Evolutionary conservation across 2,113 vertebrate genomes (phyloP).

Genomic region (Aegotheles bennettii): DNA sequence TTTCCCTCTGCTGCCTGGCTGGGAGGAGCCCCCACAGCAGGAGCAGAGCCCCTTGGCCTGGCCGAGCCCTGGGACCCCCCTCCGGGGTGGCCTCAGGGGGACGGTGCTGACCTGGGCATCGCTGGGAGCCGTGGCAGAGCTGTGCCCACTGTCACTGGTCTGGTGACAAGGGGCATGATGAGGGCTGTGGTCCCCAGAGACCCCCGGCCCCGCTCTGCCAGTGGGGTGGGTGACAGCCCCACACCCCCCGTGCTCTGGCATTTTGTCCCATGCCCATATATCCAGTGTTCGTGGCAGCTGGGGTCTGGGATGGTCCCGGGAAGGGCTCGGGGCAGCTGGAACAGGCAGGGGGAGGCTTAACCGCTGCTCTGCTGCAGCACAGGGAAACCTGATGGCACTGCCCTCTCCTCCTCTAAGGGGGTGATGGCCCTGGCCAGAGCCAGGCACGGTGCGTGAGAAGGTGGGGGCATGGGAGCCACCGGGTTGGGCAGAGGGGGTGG

Average conservation of each 20-base stretch:
- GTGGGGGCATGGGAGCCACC: neutral
- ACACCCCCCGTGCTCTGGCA: neutral
- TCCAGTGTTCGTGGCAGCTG: neutral
- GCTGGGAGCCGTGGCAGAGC: neutral
- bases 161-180: neutral
- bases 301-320: neutral
- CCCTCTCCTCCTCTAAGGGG: too few species aligned
- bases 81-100: neutral
- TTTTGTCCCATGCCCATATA: neutral
- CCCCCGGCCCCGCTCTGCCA: accelerated
- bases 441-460: accelerated
- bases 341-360: too few species aligned
- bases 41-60: neutral
- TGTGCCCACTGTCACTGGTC: too few species aligned
- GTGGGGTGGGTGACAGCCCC: neutral
- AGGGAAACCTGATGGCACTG: too few species aligned
- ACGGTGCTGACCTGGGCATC: accelerated
- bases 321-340: neutral
- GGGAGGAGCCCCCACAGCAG: neutral
- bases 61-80: neutral
- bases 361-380: too few species aligned
- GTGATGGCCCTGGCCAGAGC: too few species aligned
- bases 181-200: too few species aligned
- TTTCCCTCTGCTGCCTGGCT: too few species aligned
- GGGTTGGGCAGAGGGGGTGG: too few species aligned